Base-by-base conservation (phyloP, 2,888 invertebrate species). In the Zhuqinia jingwanae region DNA sequence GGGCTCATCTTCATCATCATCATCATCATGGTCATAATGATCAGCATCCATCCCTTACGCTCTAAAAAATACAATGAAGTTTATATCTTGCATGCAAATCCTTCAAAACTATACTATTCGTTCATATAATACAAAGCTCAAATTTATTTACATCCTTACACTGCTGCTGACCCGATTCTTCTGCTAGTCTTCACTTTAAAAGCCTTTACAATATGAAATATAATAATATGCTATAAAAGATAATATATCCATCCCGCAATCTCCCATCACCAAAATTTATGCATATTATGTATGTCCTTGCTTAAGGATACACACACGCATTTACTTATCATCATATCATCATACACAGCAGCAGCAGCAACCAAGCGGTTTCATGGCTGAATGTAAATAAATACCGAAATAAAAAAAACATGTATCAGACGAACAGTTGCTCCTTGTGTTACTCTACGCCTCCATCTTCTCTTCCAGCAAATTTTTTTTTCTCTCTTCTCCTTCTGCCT, bases 1-100 rank as follows among this genome's bases (percentile, higher is more conserved):
- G 8, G 8, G 70, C 22, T 13, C 47, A 25, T 47, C 25, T 70
- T 70, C 20, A 36, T 70, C 15, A 11, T 45, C 70, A 15, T 25
- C 70, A 11, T n/a, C n/a, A n/a, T n/a, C n/a, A n/a, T n/a, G n/a
- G n/a, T n/a, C n/a, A n/a, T n/a, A n/a, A n/a, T n/a, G n/a, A n/a
- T n/a, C n/a, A n/a, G n/a, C n/a, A n/a, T n/a, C n/a, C n/a, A n/a
- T 47, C 47, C 47, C 20, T 25, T 47, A 70, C 70, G 22, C 45
- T 47, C 47, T 47, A 47, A 42, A 70, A 5, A 70, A 36, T 17
- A 65, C 65, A 20, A 42, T 65, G 47, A 45, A 70, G 70, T 70
- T 70, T 47, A n/a, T n/a, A 70, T 70, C 70, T 70, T 70, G 70
- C 47, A 47, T 70, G 70, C 45, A 22, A 70, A 47, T 22, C 22